These are phyloP conservation scores for Ctenochaetus hawaiiensis DNA, from an alignment of 2,797 vertebrate genomes.

Conservation along the genomic window DNA sequence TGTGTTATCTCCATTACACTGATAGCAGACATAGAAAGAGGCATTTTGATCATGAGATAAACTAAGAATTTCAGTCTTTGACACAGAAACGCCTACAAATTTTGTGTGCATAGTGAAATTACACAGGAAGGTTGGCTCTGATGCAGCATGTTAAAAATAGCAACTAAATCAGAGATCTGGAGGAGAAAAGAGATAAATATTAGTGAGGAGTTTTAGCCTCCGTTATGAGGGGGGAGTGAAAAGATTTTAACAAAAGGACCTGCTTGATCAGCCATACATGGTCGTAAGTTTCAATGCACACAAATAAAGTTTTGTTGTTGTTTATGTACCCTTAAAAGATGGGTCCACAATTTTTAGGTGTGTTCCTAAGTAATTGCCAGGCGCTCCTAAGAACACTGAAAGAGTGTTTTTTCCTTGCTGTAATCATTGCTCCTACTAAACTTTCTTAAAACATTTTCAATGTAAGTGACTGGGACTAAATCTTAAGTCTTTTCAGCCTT, in stretches of 20 bases:
- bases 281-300: not conserved
- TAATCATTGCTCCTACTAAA: not conserved
- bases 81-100: constrained; percentile 8
- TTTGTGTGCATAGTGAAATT: constrained; percentile 39
- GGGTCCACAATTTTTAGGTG: too few species aligned
- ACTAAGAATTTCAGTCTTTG: constrained; percentile 42
- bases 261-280: constrained; percentile 8
- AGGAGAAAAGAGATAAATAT: constrained; percentile 60
- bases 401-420: not conserved
- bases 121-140: constrained; percentile 33
- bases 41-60: constrained; percentile 42
- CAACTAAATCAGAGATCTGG: constrained; percentile 52
- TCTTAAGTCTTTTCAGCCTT: not conserved
- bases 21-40: constrained; percentile 23
- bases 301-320: not conserved
- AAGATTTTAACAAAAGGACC: constrained; percentile 8
- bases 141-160: constrained; percentile 60
- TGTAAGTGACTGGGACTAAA: not conserved
- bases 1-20: constrained; percentile 6
- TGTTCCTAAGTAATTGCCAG: not conserved
- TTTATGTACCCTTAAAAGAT: not conserved
- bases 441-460: not conserved
- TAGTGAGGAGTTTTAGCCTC: constrained; percentile 56
- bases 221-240: too few species aligned
- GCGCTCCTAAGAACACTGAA: not conserved